Percentiles rank a stretch among this genome's conserved stretches.
Evolutionary conservation across 2,888 invertebrate species (phyloP).

Genomic region (Cephus nigrinus): DNA sequence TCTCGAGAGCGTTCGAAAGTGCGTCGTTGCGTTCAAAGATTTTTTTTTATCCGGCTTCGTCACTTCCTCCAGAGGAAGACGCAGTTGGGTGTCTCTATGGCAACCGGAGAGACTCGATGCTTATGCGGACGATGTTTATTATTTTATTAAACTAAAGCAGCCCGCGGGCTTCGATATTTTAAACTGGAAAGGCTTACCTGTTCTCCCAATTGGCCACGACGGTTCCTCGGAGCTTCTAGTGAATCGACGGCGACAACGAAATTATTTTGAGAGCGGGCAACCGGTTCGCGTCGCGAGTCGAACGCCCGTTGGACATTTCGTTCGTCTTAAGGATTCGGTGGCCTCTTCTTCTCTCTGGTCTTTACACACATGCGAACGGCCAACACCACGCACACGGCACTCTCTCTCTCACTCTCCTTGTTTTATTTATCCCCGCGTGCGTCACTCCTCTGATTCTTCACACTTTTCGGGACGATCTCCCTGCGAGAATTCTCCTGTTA

Average conservation of each 20-base stretch:
- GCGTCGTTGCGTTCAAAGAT: neutral
- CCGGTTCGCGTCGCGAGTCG: slow-evolving; percentile 46
- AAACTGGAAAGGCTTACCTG: slow-evolving; percentile 31
- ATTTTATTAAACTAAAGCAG: neutral
- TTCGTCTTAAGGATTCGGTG: slow-evolving; percentile 11
- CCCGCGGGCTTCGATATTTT: slow-evolving; percentile 5
- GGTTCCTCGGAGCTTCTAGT: neutral
- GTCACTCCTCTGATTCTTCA: neutral
- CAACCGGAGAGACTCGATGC: neutral
- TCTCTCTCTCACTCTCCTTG: neutral
- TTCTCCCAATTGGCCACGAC: slow-evolving; percentile 10
- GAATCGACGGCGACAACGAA: slow-evolving; percentile 10
- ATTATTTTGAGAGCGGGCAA: slow-evolving; percentile 49
- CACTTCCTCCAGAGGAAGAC: neutral
- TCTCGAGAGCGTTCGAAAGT: neutral
- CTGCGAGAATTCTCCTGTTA: neutral
- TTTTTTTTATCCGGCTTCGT: neutral
- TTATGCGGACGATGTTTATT: neutral
- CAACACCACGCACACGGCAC: neutral
- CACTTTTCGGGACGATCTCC: neutral
- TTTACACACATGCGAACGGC: neutral
- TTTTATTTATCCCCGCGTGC: neutral
- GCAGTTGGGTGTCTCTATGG: neutral
- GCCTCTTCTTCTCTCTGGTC: neutral
- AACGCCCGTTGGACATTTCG: slow-evolving; percentile 20